Conservation (phyloP, 2,797 vertebrate species). For the Cynopterus sphinx region DNA sequence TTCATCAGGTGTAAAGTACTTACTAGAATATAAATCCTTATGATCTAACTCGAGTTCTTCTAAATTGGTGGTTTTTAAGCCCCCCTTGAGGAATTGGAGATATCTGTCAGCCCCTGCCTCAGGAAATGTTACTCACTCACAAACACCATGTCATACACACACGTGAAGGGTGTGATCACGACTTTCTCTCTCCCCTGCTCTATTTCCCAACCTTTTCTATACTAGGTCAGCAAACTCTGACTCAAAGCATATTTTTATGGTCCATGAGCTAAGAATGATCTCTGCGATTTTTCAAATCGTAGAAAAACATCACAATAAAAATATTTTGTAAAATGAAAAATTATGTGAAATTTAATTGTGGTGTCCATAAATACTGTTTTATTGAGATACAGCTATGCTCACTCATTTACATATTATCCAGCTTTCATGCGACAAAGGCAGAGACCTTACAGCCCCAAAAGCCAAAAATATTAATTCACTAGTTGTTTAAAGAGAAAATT, state of each 20-base stretch:
- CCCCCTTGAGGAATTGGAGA: neutral
- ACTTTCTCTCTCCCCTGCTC: neutral
- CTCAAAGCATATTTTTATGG: neutral
- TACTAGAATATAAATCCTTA: neutral
- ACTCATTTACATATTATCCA: neutral
- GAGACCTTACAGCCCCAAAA: neutral
- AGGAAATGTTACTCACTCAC: neutral
- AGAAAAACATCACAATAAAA: neutral
- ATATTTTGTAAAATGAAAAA: neutral
- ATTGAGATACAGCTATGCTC: neutral
- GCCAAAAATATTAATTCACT: neutral
- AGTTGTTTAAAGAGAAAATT: neutral
- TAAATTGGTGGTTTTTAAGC: neutral
- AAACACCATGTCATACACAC: fast-evolving
- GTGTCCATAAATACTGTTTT: neutral
- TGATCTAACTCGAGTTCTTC: neutral
- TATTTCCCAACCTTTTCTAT: neutral
- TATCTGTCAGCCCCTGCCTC: neutral
- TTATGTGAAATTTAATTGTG: neutral
- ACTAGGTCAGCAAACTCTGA: neutral
- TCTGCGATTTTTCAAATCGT: neutral
- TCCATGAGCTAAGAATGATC: neutral
- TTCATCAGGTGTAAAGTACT: neutral
- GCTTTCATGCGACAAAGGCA: neutral
- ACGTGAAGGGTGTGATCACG: neutral